A percentile compares a stretch with the other conserved stretches of the same genome.
Conservation (phyloP, 2,113 vertebrate genomes). For the Cricetomys ansorgei region DNA sequence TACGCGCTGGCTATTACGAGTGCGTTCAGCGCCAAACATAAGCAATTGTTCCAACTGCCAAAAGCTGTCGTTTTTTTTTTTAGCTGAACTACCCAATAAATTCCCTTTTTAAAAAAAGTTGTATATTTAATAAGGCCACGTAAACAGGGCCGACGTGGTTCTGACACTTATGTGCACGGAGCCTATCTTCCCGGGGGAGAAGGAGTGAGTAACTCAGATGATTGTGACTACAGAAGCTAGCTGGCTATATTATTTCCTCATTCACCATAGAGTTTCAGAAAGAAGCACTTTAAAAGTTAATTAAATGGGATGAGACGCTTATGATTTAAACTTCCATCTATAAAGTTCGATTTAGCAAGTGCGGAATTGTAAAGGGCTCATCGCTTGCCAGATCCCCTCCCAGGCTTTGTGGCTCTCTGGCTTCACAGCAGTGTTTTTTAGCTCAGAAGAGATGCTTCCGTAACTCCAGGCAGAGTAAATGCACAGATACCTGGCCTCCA, state of each 20-base stretch:
- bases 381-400: slow-evolving; percentile 21
- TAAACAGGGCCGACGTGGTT: slow-evolving; percentile 20
- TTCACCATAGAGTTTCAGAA: slow-evolving; percentile 24
- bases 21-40: slow-evolving; percentile 59
- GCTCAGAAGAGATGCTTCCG: background rate
- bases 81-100: slow-evolving; percentile 62
- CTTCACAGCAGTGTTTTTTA: background rate
- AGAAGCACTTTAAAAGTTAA: slow-evolving; percentile 72
- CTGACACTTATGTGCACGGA: slow-evolving; percentile 41
- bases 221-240: slow-evolving; percentile 19
- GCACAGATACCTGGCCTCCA: slow-evolving; percentile 88
- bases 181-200: background rate
- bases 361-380: background rate
- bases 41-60: slow-evolving; percentile 61
- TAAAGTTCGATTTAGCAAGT: slow-evolving; percentile 63
- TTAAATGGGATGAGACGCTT: slow-evolving; percentile 67
- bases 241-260: slow-evolving; percentile 57
- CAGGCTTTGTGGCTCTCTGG: background rate
- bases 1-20: slow-evolving; percentile 28
- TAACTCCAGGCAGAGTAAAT: accelerated
- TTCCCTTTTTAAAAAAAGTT: background rate
- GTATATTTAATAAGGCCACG: background rate
- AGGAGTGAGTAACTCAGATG: background rate
- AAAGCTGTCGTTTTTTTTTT: slow-evolving; percentile 52
- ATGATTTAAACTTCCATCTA: slow-evolving; percentile 60